phyloP scores from a whole-genome alignment of 2,888 invertebrate species.

The Aphodius sticticus region DNA sequence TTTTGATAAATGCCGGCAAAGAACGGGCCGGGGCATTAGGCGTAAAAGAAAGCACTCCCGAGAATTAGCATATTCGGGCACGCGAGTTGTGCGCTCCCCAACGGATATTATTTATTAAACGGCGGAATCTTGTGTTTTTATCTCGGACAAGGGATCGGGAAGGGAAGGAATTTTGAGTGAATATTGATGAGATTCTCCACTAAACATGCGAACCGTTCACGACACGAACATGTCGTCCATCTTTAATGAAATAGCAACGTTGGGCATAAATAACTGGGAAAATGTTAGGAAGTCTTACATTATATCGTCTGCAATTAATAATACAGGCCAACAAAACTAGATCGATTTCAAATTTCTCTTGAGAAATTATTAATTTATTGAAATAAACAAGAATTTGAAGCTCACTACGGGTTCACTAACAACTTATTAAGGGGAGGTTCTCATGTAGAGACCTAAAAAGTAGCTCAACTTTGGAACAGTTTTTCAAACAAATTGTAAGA shows the following conservation, averaged over 20 bases:
- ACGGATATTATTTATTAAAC: not conserved
- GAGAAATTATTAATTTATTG: too few species aligned
- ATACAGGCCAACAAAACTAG: too few species aligned
- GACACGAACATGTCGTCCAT: not conserved
- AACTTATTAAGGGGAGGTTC: too few species aligned
- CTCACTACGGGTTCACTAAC: too few species aligned
- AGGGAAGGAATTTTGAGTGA: not conserved
- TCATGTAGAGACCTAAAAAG: too few species aligned
- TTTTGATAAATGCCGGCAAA: not conserved
- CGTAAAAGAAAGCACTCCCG: constrained; percentile 4
- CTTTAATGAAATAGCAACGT: not conserved
- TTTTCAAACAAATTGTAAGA: too few species aligned
- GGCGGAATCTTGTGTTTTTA: not conserved
- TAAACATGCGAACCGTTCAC: not conserved
- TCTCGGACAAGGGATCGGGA: not conserved
- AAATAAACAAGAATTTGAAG: too few species aligned
- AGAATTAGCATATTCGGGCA: constrained; percentile 4
- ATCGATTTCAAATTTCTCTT: too few species aligned
- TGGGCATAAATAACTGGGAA: not conserved
- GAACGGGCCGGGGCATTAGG: not conserved
- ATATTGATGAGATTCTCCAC: not conserved
- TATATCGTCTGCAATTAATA: too few species aligned
- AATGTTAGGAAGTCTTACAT: not conserved
- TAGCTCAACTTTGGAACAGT: too few species aligned
- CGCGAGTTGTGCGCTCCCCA: not conserved